phyloP scores from a whole-genome alignment of 2,888 invertebrate genomes.

The Steromphala cineraria region DNA sequence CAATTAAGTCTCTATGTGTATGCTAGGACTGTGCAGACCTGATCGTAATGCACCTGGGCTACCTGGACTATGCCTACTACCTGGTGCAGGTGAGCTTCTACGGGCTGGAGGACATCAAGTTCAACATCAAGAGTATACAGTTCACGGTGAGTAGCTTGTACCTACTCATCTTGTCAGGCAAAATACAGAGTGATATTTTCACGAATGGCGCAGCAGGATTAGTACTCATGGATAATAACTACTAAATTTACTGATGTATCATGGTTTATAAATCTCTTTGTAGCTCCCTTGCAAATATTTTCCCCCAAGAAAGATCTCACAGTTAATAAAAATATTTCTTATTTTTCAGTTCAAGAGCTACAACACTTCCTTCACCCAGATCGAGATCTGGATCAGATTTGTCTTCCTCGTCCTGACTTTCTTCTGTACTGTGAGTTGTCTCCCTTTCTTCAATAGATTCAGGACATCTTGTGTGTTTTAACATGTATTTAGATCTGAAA shows the following conservation, averaged over 20 bases:
- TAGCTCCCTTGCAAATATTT: too few relatives aligned
- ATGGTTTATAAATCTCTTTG: too few relatives aligned
- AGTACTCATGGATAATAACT: too few relatives aligned
- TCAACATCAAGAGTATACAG: slow-evolving; percentile 84
- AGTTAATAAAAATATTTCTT: slow-evolving; percentile 22
- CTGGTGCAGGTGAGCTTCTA: slow-evolving; percentile 89
- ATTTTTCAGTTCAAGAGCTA: slow-evolving; percentile 93
- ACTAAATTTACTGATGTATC: too few relatives aligned
- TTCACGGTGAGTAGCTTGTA: slow-evolving; percentile 72
- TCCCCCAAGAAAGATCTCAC: too few relatives aligned
- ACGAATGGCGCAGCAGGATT: too few relatives aligned
- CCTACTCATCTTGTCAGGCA: too few relatives aligned
- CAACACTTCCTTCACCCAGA: slow-evolving; percentile 95
- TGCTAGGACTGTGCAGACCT: slow-evolving; percentile 89
- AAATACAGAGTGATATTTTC: too few relatives aligned
- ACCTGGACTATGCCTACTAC: slow-evolving; percentile 91
- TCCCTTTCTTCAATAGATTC: background rate
- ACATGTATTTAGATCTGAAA: too few relatives aligned
- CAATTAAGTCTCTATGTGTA: background rate
- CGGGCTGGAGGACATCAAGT: slow-evolving; percentile 81
- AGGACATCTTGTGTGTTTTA: background rate
- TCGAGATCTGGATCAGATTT: slow-evolving; percentile 97
- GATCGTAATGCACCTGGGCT: slow-evolving; percentile 91
- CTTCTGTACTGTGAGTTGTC: slow-evolving; percentile 85
- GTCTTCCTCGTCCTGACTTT: slow-evolving; percentile 93